These are phyloP conservation scores for Drosophila kokeensis DNA, from an alignment of 2,888 invertebrate species.

Conservation along the genomic window DNA sequence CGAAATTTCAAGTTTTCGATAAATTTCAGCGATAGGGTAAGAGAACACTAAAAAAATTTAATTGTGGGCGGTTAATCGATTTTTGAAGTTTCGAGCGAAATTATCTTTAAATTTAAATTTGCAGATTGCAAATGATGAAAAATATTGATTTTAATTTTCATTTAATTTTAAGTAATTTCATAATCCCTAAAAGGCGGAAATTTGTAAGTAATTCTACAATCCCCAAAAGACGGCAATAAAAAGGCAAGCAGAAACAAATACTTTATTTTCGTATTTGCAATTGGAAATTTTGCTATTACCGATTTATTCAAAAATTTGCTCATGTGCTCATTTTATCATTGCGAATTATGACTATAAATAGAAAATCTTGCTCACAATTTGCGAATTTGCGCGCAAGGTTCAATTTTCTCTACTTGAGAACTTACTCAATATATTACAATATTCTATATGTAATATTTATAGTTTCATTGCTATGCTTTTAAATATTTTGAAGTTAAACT, in stretches of 20 bases:
- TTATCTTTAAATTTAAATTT: neutral
- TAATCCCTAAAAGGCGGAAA: constrained; percentile 10
- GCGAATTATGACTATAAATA: neutral
- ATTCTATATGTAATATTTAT: neutral
- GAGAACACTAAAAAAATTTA: neutral
- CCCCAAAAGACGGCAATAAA: neutral
- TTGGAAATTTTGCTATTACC: neutral
- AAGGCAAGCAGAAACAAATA: neutral
- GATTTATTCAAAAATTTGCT: neutral
- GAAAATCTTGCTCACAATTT: neutral
- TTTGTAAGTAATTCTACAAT: neutral
- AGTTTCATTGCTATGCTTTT: neutral
- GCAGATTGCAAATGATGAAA: neutral
- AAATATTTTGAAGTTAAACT: neutral
- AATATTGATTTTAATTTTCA: neutral
- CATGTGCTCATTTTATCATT: neutral
- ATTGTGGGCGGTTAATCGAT: neutral
- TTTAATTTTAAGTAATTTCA: neutral
- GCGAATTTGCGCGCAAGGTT: neutral
- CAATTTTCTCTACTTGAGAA: neutral
- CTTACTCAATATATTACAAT: neutral
- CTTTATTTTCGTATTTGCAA: neutral
- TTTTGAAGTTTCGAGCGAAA: neutral
- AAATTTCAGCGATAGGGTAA: neutral
- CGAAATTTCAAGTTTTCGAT: neutral